Percentiles rank a stretch among this genome's conserved stretches.
These are phyloP conservation scores for Ptychodera flava DNA, from an alignment of 35 echinoderm and acorn worm species.

Conservation along the genomic window DNA sequence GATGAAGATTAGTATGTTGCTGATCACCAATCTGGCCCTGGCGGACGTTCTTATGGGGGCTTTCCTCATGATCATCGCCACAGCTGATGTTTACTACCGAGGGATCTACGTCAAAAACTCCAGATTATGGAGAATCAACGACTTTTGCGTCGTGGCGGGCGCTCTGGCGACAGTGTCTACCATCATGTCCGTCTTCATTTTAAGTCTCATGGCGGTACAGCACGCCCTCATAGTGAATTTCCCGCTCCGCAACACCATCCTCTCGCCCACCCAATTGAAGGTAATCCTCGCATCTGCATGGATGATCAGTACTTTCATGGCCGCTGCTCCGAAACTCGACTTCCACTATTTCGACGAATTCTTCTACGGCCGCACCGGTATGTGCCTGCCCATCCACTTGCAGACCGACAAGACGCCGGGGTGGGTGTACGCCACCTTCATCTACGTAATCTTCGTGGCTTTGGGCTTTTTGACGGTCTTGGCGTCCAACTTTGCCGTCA, in stretches of 20 bases:
- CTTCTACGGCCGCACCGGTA: background rate
- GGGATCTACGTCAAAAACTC: background rate
- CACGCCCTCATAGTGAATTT: background rate
- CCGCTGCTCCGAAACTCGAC: background rate
- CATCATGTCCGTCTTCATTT: background rate
- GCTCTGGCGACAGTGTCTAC: background rate
- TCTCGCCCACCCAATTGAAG: background rate
- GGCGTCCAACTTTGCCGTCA: background rate
- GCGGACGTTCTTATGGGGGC: background rate
- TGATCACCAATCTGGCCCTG: background rate
- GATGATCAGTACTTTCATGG: background rate
- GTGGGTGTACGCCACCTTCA: background rate
- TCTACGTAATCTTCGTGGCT: background rate
- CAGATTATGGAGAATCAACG: background rate
- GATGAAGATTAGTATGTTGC: background rate
- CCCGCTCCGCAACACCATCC: background rate
- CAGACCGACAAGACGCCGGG: background rate
- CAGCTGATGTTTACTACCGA: background rate
- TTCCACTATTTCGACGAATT: background rate
- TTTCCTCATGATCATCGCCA: background rate
- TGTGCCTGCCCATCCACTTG: background rate
- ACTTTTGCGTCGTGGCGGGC: background rate
- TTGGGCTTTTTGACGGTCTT: background rate
- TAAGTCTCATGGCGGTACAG: background rate
- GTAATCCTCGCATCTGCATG: background rate